Base-by-base conservation (phyloP, 2,888 invertebrate genomes). In the Muschampia plurimacula region DNA sequence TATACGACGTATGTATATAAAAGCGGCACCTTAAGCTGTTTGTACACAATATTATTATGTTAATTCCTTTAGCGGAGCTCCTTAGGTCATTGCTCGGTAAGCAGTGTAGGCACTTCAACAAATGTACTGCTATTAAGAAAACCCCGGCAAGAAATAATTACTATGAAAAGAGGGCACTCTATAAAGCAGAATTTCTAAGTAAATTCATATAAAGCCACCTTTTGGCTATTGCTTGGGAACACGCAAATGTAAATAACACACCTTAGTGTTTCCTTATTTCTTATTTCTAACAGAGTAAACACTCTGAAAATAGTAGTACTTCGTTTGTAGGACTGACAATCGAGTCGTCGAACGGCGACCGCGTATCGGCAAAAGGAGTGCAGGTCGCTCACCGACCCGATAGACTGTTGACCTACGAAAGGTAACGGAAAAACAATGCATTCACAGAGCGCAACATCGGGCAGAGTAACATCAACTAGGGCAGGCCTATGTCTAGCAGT, bases 121-220 rank as follows among this genome's bases (percentile, higher is more conserved):
- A 63, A 63, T 15, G 39, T 39, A 39, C 32, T 8, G 39, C 62
- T 15, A 62, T 62, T 62, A 32, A 62, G n/a, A 36, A 36, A 62
- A 39, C 4, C 60, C 36, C n/a, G 22, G n/a, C 44, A 63, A 63
- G 63, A 44, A 64, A 64, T 64, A 64, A 64, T 64, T 64, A 44
- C 22, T 64, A 64, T 64, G 44, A 64, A 64, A 64, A 64, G 63
- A 64, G 44, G 63, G 44, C 44, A 64, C 44, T 39, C 15, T 41
- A 41, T 39, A 41, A 62, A 62, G 41, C 36, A 22, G 44, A 63
- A 15, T 22, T 63, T 63, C n/a, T 32, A 41, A 15, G 63, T 9
- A 63, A 63, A 44, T 41, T 32, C 22, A 41, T 44, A 44, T 63
- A 63, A 63, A 41, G 44, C 15, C 10, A 44, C 41, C 15, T 13